Base-by-base conservation (phyloP, 2,113 vertebrate species). In the Eleginops maclovinus region DNA sequence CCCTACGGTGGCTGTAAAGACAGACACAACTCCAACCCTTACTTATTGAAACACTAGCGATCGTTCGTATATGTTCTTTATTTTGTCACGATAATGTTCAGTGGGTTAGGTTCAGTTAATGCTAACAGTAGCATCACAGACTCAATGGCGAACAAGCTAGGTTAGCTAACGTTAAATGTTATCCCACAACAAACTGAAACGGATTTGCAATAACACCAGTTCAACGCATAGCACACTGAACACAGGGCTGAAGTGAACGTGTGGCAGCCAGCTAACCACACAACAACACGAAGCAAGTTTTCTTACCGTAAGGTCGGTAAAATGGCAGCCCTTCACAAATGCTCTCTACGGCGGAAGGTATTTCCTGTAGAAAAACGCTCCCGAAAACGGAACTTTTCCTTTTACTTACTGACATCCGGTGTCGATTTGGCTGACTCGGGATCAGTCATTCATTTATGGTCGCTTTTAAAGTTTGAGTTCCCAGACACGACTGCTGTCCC, bases 251-350 rank as follows among this genome's bases (percentile, higher is more conserved):
- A 12, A 53, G 24, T 16, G 68, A 40, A 36, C n/a, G 50, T 54
- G 53, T 3, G 2, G 16, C 64, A 9, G 24, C 4, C 46, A 13
- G 59, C 22, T 6, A n/a, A 65, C 64, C 41, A 73, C 82, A 87
- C 63, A 44, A 49, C 72, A 54, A 87, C 72, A 64, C 68, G 53
- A 28, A 85, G 68, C 69, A 24, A 68, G 59, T 81, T 85, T 82
- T 88, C 94, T 95, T 95, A 95, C 95, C 94, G 95, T 95, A 95
- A 95, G 93, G 69, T 93, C 88, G 91, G 75, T 95, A 95, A 94
- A 94, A 95, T 94, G 93, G 93, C 93, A 91, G 93, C 94, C 91
- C 93, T 86, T 63, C 71, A 94, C 85, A 94, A 95, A 90, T 84
- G 61, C 12, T 86, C 28, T 26, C 24, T 8, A n/a, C 79, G 10